A percentile compares a stretch with the other conserved stretches of the same genome.
Evolutionary conservation across 2,888 invertebrate genomes (phyloP).

Genomic region (Rotaria socialis): DNA sequence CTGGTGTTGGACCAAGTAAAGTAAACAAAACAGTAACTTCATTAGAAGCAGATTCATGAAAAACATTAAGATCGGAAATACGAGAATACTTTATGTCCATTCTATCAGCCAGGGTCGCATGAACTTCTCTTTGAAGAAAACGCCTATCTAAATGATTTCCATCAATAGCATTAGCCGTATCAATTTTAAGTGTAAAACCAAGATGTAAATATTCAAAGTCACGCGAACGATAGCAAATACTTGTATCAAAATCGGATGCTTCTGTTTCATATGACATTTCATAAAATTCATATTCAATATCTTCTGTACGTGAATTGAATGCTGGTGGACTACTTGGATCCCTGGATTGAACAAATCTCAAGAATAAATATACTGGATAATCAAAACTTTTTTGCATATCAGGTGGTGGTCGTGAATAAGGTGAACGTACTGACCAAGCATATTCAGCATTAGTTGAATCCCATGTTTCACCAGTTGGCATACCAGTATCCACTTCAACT

Average conservation of each 20-base stretch:
- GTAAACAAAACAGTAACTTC: background rate
- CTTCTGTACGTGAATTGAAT: background rate
- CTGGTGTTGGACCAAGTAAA: background rate
- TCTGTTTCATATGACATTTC: background rate
- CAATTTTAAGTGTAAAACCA: background rate
- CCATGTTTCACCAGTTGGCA: background rate
- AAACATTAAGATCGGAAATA: background rate
- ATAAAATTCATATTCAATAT: conserved; percentile 27
- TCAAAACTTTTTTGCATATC: background rate
- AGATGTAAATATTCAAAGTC: background rate
- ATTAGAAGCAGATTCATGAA: background rate
- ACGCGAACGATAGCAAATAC: conserved; percentile 3
- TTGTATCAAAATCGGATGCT: background rate
- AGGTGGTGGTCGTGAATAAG: background rate
- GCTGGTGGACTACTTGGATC: background rate
- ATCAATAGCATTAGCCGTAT: background rate
- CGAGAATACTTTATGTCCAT: background rate
- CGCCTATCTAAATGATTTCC: background rate
- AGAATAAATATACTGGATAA: conserved; percentile 18
- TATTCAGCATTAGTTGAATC: background rate
- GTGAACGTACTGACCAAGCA: background rate
- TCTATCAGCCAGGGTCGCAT: background rate
- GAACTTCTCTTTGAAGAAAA: background rate
- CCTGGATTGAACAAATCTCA: background rate
- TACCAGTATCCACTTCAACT: background rate